Percentiles rank a stretch among this genome's conserved stretches.
phyloP scores from a whole-genome alignment of 1,140 invertebrate genomes.

The Xylocopa sonorina region DNA sequence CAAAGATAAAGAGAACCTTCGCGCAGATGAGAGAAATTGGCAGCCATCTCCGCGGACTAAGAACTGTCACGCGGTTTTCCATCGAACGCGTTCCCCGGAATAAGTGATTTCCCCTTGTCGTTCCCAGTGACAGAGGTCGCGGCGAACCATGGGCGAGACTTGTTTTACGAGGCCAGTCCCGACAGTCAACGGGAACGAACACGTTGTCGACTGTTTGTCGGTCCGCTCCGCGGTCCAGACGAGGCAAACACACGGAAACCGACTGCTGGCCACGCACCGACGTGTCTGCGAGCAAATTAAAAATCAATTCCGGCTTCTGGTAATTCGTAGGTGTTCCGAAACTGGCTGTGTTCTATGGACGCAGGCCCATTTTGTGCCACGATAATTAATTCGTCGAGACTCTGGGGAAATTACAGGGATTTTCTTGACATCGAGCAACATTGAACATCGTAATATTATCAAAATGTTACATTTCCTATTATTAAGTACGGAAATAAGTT shows the following conservation, averaged over 20 bases:
- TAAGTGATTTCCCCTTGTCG: conserved; percentile 57
- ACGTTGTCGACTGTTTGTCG: conserved; percentile 69
- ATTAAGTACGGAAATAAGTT: no score
- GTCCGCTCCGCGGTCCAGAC: conserved; percentile 70
- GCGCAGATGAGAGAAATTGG: no score
- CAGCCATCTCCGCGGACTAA: no score
- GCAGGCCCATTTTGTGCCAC: not conserved
- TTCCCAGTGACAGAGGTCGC: conserved; percentile 47
- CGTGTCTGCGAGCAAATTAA: conserved; percentile 69
- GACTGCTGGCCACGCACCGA: conserved; percentile 44
- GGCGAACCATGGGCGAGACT: conserved; percentile 51
- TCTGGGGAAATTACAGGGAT: no score
- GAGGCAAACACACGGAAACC: conserved; percentile 68
- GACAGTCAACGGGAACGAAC: conserved; percentile 55
- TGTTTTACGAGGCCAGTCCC: conserved; percentile 50
- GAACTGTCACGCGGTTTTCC: not conserved
- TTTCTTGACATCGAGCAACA: no score
- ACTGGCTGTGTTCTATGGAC: conserved; percentile 13
- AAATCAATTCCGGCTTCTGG: conserved; percentile 73
- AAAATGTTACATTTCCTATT: no score
- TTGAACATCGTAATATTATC: no score
- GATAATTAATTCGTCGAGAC: not conserved
- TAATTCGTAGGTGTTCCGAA: conserved; percentile 45
- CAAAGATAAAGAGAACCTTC: no score
- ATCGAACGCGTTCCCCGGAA: conserved; percentile 38